These are phyloP conservation scores for Podarcis cretensis DNA, from an alignment of 2,113 vertebrate genomes.

Conservation along the genomic window DNA sequence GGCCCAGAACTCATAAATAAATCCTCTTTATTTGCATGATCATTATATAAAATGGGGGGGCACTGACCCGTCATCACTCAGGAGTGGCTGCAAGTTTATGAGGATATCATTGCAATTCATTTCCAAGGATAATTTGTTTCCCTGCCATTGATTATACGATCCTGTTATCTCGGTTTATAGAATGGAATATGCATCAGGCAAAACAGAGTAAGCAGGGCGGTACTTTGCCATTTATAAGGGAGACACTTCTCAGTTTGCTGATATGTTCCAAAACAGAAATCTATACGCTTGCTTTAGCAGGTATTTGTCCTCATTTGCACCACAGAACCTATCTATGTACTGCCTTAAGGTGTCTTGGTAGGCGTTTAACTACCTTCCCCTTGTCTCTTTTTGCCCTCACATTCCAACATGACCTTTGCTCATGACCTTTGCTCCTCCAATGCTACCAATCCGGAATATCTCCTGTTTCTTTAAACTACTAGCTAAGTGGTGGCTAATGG, in stretches of 20 bases:
- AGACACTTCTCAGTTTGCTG: not conserved
- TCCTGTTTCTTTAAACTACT: no score
- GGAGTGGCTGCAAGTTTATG: not conserved
- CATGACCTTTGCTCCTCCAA: no score
- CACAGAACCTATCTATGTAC: no score
- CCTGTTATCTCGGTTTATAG: not conserved
- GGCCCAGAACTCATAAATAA: not conserved
- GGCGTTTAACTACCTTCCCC: no score
- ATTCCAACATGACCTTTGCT: no score
- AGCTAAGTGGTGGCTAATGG: no score
- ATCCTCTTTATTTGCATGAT: not conserved
- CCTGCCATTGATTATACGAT: not conserved
- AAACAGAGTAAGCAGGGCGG: not conserved
- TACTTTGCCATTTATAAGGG: not conserved
- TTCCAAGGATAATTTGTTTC: slow-evolving; percentile 11
- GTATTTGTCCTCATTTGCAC: not conserved
- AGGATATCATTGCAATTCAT: not conserved
- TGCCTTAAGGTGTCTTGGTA: no score
- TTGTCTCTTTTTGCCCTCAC: no score
- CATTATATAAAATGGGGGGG: not conserved
- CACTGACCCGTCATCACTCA: not conserved
- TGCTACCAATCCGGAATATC: no score
- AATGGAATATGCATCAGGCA: not conserved
- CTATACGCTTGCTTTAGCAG: not conserved
- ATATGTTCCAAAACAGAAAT: not conserved